Evolutionary conservation across 2,888 invertebrate species (phyloP).

Genomic region (Spialia ferax): DNA sequence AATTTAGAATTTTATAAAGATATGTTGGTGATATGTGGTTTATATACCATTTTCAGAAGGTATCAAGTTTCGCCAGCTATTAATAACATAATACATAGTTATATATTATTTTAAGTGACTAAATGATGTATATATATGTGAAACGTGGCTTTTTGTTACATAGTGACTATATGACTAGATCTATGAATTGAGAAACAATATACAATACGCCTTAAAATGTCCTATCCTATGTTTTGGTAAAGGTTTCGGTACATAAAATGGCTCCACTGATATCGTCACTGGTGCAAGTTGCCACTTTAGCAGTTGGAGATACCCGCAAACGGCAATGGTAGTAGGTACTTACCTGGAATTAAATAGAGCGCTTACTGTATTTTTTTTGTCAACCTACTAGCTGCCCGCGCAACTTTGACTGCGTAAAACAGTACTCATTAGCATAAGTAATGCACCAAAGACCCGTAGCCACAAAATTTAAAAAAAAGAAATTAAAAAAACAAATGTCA

Average conservation of each 20-base stretch:
- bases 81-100: not conserved
- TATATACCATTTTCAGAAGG: not conserved
- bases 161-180: not conserved
- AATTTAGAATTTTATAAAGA: not conserved
- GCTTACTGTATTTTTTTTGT: too few species aligned
- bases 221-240: not conserved
- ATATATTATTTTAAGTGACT: not conserved
- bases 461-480: too few species aligned
- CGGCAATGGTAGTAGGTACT: not conserved
- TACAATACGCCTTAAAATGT: not conserved
- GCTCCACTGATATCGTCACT: not conserved
- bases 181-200: not conserved
- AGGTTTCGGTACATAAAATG: not conserved
- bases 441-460: too few species aligned
- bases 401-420: too few species aligned
- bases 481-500: too few species aligned
- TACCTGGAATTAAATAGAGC: not conserved
- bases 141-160: not conserved
- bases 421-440: too few species aligned
- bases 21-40: slow-evolving; percentile 8
- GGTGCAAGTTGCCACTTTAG: not conserved
- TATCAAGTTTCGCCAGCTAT: not conserved
- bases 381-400: too few species aligned
- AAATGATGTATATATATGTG: not conserved
- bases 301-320: not conserved